Evolutionary conservation across 2,797 vertebrate species (phyloP), one percentile per base, ranked within the genome.

Genomic region (Dipus sagitta): DNA sequence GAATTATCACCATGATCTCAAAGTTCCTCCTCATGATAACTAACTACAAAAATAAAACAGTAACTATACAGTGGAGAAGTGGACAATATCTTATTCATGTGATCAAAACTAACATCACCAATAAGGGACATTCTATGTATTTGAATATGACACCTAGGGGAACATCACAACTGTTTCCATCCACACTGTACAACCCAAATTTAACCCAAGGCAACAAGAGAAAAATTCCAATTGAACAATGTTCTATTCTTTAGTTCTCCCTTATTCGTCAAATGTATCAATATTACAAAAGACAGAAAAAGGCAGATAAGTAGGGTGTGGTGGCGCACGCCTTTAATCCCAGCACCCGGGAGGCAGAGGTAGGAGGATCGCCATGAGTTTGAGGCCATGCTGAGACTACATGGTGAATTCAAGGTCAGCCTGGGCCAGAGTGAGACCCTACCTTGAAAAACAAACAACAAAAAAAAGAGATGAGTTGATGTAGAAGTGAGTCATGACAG

Each of bases 11-110:
- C 4, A 52, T 14, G 7, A 38, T 76, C 58, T 94, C 82, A 72
- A 77, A 67, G 17, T 92, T 93, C 60, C 74, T 85, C 34, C 11
- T 86, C 24, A 76, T 74, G 86, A 92, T 85, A 70, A 86, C 42
- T 85, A 75, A 76, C 18, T 67, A 26, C 14, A 58, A 89, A 92
- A 91, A 28, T 17, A 85, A 96, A 87, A 68, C 3, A 67, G 1
- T 23, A 79, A 80, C 14, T 32, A 54, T 71, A 24, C 4, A 81
- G 26, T 72, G 54, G 64, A 80, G 32, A 90, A 92, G 1, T 74
- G 24, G 70, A 47, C 23, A 47, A 47, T 47, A 71, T 85, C 60
- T 82, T 74, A 86, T 9, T 26, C 38, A 88, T 6, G 10, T 24
- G 54, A 47, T 32, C 62, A 71, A 86, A 89, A 82, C 60, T 90